These are phyloP conservation scores for Isurus oxyrinchus DNA, from an alignment of 2,113 vertebrate genomes.

Conservation along the genomic window DNA sequence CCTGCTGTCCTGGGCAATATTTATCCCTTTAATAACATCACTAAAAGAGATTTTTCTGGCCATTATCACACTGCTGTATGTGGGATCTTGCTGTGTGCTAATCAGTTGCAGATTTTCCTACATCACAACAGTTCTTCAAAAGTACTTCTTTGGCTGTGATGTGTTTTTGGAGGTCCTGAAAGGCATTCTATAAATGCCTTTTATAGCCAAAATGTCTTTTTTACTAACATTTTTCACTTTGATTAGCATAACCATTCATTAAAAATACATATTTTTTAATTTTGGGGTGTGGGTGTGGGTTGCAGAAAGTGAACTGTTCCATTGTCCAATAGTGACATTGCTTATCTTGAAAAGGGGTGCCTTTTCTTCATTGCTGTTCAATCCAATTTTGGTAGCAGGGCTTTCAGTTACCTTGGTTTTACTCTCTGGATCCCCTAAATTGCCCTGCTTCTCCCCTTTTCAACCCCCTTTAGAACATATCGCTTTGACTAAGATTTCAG, in stretches of 20 bases:
- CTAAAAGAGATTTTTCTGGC: not conserved
- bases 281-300: not conserved
- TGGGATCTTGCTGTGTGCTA: not conserved
- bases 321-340: not conserved
- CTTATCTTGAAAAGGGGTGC: not conserved
- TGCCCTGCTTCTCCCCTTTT: not conserved
- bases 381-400: not conserved
- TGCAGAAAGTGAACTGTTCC: not conserved
- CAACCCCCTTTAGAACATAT: not conserved
- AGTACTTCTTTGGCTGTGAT: not conserved
- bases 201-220: no score
- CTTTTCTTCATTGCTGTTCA: not conserved
- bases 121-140: not conserved
- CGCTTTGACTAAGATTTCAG: not conserved
- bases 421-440: not conserved
- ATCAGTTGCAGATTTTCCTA: not conserved
- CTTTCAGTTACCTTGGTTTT: no score
- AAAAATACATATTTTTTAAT: not conserved
- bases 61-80: not conserved
- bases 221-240: not conserved
- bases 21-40: not conserved
- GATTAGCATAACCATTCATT: not conserved
- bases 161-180: not conserved
- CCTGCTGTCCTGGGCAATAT: not conserved
- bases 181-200: not conserved